These are phyloP conservation scores for Panzeria rudis DNA, from an alignment of 2,888 invertebrate species.

Conservation along the genomic window DNA sequence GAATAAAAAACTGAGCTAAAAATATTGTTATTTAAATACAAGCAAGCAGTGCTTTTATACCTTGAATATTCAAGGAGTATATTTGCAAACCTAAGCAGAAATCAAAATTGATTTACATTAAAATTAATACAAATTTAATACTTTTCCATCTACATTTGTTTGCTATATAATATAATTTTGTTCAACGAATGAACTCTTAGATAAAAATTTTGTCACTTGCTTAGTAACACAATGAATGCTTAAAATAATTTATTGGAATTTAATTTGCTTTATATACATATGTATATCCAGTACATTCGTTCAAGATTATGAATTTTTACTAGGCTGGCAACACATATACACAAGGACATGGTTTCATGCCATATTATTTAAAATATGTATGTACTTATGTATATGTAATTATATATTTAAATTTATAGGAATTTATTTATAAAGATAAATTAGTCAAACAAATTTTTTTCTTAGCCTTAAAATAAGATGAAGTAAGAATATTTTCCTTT, in stretches of 20 bases:
- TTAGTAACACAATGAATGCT: constrained; percentile 38
- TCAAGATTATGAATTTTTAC: constrained; percentile 48
- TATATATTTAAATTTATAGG: not conserved
- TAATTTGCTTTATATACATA: constrained; percentile 54
- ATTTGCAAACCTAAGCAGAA: not conserved
- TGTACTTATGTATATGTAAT: not conserved
- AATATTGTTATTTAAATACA: too few species aligned
- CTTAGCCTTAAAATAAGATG: constrained; percentile 3
- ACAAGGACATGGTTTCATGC: constrained; percentile 18
- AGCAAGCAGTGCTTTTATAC: too few species aligned
- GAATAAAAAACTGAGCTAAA: too few species aligned
- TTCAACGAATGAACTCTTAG: too few species aligned
- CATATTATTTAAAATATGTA: not conserved
- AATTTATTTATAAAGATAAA: constrained; percentile 1
- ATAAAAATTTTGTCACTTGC: too few species aligned
- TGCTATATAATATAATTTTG: not conserved
- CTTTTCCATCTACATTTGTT: too few species aligned
- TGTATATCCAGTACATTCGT: constrained; percentile 25
- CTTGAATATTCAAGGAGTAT: too few species aligned
- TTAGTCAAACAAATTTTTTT: not conserved
- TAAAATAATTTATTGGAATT: constrained; percentile 60
- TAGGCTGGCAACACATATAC: constrained; percentile 41
- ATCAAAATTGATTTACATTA: too few species aligned
- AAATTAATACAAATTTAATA: too few species aligned
- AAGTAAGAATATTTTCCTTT: not conserved